Conservation (phyloP, 2,888 invertebrate genomes). For the Pseudolycoriella hygida region DNA sequence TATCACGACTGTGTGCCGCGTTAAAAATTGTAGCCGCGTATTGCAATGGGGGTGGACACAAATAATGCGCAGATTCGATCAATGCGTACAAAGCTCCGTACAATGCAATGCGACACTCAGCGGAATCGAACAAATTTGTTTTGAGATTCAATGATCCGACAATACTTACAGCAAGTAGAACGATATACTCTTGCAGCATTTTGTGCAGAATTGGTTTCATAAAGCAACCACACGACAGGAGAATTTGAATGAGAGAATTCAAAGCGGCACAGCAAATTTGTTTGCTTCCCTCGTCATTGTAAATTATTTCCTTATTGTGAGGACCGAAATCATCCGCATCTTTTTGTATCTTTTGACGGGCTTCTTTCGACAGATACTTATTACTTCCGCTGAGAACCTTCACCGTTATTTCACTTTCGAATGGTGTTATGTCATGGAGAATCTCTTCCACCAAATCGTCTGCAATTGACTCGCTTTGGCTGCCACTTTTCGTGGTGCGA, state of each 20-base stretch:
- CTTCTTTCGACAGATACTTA: conserved; percentile 22
- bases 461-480: conserved; percentile 15
- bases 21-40: conserved; percentile 14
- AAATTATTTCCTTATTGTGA: conserved; percentile 12
- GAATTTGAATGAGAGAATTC: conserved; percentile 13
- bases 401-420: conserved; percentile 15
- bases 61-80: conserved; percentile 14
- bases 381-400: conserved; percentile 17
- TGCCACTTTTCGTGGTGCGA: conserved; percentile 15
- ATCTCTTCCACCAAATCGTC: conserved; percentile 16
- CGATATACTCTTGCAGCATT: conserved; percentile 15
- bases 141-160: conserved; percentile 2
- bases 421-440: conserved; percentile 16
- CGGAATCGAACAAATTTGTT: conserved; percentile 9
- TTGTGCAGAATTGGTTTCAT: conserved; percentile 7
- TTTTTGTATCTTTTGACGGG: conserved; percentile 18
- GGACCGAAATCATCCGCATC: conserved; percentile 17
- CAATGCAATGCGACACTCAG: conserved; percentile 15
- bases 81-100: conserved; percentile 14
- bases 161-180: conserved; percentile 11
- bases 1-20: conserved; percentile 15
- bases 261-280: conserved; percentile 15
- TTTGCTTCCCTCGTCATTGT: conserved; percentile 14
- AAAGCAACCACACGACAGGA: conserved; percentile 8
- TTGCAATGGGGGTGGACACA: conserved; percentile 18